Evolutionary conservation across 2,888 invertebrate genomes (phyloP), one percentile per base, ranked within the genome.

Genomic region (Choreutis nemorana): DNA sequence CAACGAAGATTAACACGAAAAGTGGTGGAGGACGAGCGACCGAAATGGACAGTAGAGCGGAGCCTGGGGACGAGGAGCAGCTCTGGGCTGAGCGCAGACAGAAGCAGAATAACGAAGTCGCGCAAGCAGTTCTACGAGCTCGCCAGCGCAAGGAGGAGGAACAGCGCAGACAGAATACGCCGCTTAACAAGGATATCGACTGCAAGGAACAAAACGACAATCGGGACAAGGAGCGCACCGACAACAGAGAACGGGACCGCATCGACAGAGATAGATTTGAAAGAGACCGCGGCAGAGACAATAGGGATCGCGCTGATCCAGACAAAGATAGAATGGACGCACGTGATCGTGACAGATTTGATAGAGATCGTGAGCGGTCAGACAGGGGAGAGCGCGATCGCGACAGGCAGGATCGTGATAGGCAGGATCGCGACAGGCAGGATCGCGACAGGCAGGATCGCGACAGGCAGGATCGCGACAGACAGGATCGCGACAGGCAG

Each of bases 61-160:
- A 73, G 36, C 56, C 64, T 6, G 68, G 66, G 14, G 75, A 75
- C 36, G 77, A 73, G 39, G 72, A 73, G 12, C 67, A 89, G 48
- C 60, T 86, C 32, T 87, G 88, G 86, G 83, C 84, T n/a, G 86
- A 87, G 50, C 80, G 86, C 33, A 82, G 90, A 28, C 81, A 84
- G 33, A 85, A 86, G 37, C 85, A 88, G 44, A 78, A 77, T 54
- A 84, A 87, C 45, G 87, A 87, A 50, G 86, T 93, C 27, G 87
- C 88, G 6, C 85, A 87, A 32, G 90, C 89, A 1, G 89, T 92
- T 9, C 92, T 91, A 42, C 82, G 93, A 14, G 94, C 93, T 0
- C 86, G 90, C 31, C 90, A 89, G 53, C 84, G 91, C 14, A 90
- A 93, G 46, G 93, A 94, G 51, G 93, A 94, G 51, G 94, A 94